These are phyloP conservation scores for Stenodera caucasica DNA, from an alignment of 2,888 invertebrate genomes.

Conservation along the genomic window DNA sequence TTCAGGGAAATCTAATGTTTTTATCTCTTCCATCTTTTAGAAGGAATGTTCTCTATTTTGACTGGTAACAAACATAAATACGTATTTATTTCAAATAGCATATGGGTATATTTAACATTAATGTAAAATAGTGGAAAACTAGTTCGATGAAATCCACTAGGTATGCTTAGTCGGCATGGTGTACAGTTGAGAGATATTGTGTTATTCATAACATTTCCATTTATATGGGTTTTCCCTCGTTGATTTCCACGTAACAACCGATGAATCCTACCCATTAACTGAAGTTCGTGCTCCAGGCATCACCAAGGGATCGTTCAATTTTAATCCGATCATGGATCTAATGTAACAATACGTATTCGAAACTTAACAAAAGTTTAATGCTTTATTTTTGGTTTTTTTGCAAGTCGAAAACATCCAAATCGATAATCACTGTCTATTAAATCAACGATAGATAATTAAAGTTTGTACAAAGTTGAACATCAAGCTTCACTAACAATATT, in stretches of 20 bases:
- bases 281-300: constrained; percentile 1
- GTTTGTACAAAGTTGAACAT: neutral
- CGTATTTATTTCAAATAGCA: neutral
- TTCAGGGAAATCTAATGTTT: too few species aligned
- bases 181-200: constrained; percentile 9
- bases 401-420: neutral
- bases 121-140: neutral
- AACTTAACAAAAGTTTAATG: neutral
- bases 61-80: neutral
- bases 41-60: neutral
- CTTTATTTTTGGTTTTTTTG: neutral
- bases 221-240: constrained; percentile 13
- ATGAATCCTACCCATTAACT: constrained; percentile 1
- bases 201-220: constrained; percentile 13
- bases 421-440: neutral
- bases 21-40: too few species aligned
- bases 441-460: neutral
- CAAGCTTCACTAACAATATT: neutral
- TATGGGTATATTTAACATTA: neutral
- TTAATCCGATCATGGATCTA: neutral
- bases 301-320: constrained; percentile 4
- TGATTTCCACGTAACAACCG: constrained; percentile 9
- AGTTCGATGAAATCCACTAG: neutral
- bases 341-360: neutral
- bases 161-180: neutral